phyloP scores from a whole-genome alignment of 2,113 vertebrate species.

The Ceuthmochares aereus region DNA sequence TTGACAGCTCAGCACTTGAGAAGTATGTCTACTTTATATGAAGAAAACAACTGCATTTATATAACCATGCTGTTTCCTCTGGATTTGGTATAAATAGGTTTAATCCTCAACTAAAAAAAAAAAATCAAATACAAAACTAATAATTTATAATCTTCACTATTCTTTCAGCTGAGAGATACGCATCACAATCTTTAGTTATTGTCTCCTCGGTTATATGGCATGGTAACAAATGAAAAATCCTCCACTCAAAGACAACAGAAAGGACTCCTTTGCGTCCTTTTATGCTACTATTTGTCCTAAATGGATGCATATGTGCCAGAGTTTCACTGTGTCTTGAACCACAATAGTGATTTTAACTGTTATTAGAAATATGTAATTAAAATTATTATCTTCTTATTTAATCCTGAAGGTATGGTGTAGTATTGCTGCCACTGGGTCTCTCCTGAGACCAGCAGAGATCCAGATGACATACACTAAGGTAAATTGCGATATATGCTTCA shows the following conservation, averaged over 20 bases:
- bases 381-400: rapidly evolving
- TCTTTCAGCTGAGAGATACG: not conserved
- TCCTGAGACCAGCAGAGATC: not conserved
- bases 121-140: not conserved
- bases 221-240: not conserved
- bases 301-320: not conserved
- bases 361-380: not conserved
- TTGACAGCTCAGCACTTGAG: not conserved
- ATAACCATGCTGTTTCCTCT: not conserved
- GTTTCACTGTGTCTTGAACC: not conserved
- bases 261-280: not conserved
- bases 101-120: not conserved
- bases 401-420: not conserved
- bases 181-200: not conserved
- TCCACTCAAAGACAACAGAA: not conserved
- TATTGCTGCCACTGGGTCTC: not conserved
- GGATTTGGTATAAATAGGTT: not conserved
- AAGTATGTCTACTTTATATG: not conserved
- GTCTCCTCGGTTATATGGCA: not conserved
- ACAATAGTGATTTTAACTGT: not conserved
- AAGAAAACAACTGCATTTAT: not conserved
- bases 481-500: not conserved
- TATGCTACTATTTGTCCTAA: not conserved
- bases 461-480: not conserved
- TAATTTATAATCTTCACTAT: not conserved